These are phyloP conservation scores for Octodon degus DNA, from an alignment of 2,113 vertebrate genomes.

Conservation along the genomic window DNA sequence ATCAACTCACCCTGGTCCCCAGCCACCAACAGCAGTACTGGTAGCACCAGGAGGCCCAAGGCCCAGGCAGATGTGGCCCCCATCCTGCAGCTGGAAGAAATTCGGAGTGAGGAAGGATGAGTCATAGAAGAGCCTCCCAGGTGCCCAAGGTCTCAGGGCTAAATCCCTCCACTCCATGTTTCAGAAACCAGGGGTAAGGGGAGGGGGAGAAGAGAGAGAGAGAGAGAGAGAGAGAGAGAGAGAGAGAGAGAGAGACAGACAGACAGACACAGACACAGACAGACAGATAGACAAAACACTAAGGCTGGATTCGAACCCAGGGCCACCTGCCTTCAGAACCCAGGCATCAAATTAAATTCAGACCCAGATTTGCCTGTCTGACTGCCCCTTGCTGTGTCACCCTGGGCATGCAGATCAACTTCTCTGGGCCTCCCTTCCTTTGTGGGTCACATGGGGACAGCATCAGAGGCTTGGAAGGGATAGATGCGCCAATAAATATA, in stretches of 20 bases:
- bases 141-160: background rate
- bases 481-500: background rate
- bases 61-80: slow-evolving; percentile 79
- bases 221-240: background rate
- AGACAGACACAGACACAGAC: background rate
- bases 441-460: background rate
- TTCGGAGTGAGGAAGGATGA: slow-evolving; percentile 1
- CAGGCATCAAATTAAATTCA: background rate
- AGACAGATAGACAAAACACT: background rate
- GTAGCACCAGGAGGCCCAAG: slow-evolving; percentile 81
- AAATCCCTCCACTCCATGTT: background rate
- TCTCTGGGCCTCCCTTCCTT: slow-evolving; percentile 20
- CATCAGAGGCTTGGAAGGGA: background rate
- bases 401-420: background rate
- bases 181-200: background rate
- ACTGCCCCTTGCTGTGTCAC: slow-evolving; percentile 45
- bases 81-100: slow-evolving; percentile 84
- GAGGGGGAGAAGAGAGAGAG: background rate
- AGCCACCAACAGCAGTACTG: slow-evolving; percentile 79
- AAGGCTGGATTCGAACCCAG: background rate
- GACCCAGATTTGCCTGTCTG: background rate
- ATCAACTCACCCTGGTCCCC: slow-evolving; percentile 85
- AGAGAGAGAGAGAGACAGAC: background rate
- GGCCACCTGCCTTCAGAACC: background rate
- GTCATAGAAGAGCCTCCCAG: background rate